Base-by-base conservation (phyloP, 37 sponge, comb jelly and placozoan species). In the Oopsacas minuta region DNA sequence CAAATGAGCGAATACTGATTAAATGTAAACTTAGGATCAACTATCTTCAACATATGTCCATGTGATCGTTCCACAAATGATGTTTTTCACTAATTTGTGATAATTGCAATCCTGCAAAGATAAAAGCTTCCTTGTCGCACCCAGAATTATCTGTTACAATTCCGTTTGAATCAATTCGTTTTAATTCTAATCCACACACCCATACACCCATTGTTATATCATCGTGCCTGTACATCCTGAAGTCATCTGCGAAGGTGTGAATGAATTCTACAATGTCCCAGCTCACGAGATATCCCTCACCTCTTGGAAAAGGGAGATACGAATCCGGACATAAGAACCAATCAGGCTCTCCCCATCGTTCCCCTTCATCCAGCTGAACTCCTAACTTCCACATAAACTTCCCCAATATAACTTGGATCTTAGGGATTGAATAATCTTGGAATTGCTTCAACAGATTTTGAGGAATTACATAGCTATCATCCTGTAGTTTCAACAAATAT, bases 301-400 rank as follows among this genome's bases (percentile, higher is more conserved):
- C 90, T 83, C 87, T 82, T 0, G 88, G 88, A 52, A 52, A 90
- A n/a, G 90, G 90, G 81, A 90, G 87, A 61, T 85, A 90, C 1
- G 87, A 39, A 1, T 32, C 49, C 15, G 49, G 49, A 42, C 49
- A 42, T 8, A 42, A 8, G 15, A 42, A 42, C 49, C 49, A 42
- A 15, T 42, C 49, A 15, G 49, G 49, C 49, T 42, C 49, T 17
- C 12, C 8, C 49, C 49, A 42, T 42, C 49, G 8, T 8, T 15
- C 49, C 15, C 15, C 49, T 8, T 15, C 49, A 17, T 42, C 49
- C 8, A 15, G 8, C 49, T 42, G 12, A 8, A 42, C 49, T 42
- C 12, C 12, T 42, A 42, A 42, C 8, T 42, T 15, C 49, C 49
- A 42, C 49, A 42, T 17, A 42, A 42, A 42, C 8, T 15, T 42